Percentiles rank a stretch among this genome's conserved stretches.
These are phyloP conservation scores for Carabus problematicus DNA, from an alignment of 2,888 invertebrate species.

Conservation along the genomic window DNA sequence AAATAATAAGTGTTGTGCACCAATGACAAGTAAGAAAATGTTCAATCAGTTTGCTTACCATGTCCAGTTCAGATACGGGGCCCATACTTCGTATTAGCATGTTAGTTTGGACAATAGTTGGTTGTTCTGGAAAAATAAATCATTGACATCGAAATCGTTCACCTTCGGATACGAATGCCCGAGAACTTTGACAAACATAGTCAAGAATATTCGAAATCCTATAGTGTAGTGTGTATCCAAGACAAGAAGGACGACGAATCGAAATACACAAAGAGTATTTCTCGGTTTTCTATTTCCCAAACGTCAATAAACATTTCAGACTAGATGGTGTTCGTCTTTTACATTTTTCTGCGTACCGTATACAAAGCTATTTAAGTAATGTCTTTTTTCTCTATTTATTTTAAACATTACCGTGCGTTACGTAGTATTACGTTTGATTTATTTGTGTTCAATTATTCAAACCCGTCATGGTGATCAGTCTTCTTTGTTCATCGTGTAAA, in stretches of 20 bases:
- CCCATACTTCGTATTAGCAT: slow-evolving; percentile 92
- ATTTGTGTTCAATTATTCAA: slow-evolving; percentile 14
- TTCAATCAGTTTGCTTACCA: slow-evolving; percentile 70
- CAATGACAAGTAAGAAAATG: neutral
- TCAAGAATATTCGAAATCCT: neutral
- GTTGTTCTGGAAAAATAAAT: slow-evolving; percentile 67
- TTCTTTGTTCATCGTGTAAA: slow-evolving; percentile 6
- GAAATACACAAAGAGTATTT: slow-evolving; percentile 28
- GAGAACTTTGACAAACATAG: slow-evolving; percentile 2
- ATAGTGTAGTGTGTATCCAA: neutral
- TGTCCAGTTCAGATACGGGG: slow-evolving; percentile 87
- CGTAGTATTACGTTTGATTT: slow-evolving; percentile 14
- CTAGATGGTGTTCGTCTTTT: slow-evolving; percentile 34
- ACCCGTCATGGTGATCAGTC: neutral
- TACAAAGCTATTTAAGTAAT: slow-evolving; percentile 1
- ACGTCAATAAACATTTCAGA: slow-evolving; percentile 40
- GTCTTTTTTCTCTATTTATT: too few relatives aligned
- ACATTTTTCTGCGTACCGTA: slow-evolving; percentile 22
- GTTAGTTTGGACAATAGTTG: slow-evolving; percentile 86
- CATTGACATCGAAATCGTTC: neutral
- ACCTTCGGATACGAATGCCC: too few relatives aligned
- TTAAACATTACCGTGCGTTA: neutral
- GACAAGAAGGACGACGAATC: slow-evolving; percentile 2
- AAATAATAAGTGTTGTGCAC: neutral
- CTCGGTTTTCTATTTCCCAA: slow-evolving; percentile 38